Conservation (phyloP, 2,113 vertebrate genomes). For the Struthio camelus region DNA sequence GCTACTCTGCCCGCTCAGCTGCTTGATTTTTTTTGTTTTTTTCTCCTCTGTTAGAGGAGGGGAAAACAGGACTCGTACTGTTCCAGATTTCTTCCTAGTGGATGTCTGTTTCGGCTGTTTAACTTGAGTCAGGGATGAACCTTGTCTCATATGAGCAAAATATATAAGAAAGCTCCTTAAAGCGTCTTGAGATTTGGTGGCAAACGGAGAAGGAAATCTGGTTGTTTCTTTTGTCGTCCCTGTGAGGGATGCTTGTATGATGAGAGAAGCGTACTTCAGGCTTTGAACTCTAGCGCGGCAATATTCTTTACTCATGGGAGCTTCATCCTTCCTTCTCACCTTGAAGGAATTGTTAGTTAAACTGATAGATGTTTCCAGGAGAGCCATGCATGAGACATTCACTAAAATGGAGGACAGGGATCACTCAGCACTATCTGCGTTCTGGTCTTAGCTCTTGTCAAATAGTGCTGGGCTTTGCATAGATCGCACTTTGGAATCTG, state of each 20-base stretch:
- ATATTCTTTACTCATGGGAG: background rate
- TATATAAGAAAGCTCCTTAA: background rate
- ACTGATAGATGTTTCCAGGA: background rate
- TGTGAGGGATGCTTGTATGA: background rate
- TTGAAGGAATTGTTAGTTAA: background rate
- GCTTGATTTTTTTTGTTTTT: too few relatives aligned
- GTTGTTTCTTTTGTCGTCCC: background rate
- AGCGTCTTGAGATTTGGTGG: background rate
- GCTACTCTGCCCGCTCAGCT: background rate
- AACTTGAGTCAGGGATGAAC: background rate
- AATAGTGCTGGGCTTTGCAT: background rate
- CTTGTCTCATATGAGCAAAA: accelerated
- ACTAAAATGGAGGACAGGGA: background rate
- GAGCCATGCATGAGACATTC: background rate
- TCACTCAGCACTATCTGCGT: background rate
- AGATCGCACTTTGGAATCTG: background rate
- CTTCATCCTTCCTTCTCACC: background rate
- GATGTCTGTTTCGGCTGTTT: background rate
- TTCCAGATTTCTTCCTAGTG: background rate
- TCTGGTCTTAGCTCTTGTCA: background rate
- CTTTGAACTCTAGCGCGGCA: background rate
- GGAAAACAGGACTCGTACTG: background rate
- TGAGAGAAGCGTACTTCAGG: accelerated
- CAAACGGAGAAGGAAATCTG: background rate
- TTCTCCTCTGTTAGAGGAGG: background rate